A percentile compares a stretch with the other conserved stretches of the same genome.
Conservation (phyloP, 2,797 vertebrate species). For the Melanotaenia trifasciata region DNA sequence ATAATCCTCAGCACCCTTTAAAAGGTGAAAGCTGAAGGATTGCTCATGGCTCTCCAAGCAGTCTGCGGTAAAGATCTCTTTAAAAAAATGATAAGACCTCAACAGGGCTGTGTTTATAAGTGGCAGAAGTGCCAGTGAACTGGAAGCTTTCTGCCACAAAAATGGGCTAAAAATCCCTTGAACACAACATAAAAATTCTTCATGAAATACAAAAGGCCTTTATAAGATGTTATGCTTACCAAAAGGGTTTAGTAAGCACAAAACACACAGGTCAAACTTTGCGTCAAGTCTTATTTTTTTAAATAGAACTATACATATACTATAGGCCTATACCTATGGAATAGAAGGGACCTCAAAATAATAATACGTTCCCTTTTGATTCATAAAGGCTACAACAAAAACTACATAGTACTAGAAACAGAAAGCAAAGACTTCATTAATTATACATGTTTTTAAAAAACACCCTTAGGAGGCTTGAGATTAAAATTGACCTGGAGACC, state of each 20-base stretch:
- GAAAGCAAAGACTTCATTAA: slow-evolving; percentile 29
- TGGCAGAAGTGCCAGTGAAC: background rate
- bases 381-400: slow-evolving; percentile 13
- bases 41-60: background rate
- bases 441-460: slow-evolving; percentile 17
- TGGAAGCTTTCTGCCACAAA: background rate
- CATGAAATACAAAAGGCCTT: background rate
- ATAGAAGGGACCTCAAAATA: background rate
- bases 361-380: slow-evolving; percentile 15
- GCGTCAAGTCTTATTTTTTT: background rate
- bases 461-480: slow-evolving; percentile 47
- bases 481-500: slow-evolving; percentile 61
- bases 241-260: background rate
- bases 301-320: too few relatives aligned
- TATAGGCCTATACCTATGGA: background rate
- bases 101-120: background rate
- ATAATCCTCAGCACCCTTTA: background rate
- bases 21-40: background rate
- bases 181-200: background rate
- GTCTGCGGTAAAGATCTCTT: background rate
- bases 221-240: background rate
- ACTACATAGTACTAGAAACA: slow-evolving; percentile 20
- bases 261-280: background rate
- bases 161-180: background rate
- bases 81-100: background rate